These are phyloP conservation scores for Aquatica leii DNA, from an alignment of 2,888 invertebrate genomes.

Conservation along the genomic window DNA sequence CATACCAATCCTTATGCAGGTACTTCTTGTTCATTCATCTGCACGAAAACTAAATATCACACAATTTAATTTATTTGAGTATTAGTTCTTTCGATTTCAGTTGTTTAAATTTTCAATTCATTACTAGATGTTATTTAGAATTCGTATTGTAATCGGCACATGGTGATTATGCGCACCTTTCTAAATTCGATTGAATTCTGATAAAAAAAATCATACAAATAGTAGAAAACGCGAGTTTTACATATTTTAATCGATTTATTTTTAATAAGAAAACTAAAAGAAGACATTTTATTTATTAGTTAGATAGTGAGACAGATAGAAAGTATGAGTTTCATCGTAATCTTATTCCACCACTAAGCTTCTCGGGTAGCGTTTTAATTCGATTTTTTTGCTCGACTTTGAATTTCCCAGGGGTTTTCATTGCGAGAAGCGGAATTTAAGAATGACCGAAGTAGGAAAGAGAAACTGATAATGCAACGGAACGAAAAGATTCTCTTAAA, in stretches of 20 bases:
- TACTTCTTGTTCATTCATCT: conserved; percentile 40
- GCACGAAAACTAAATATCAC: too few species aligned
- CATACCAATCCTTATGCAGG: conserved; percentile 40
- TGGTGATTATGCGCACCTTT: too few species aligned
- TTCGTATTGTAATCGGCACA: too few species aligned
- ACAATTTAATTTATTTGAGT: too few species aligned
- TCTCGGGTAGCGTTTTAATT: conserved; percentile 44
- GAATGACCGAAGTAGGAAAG: conserved; percentile 36
- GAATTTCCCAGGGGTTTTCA: conserved; percentile 45
- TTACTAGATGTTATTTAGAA: too few species aligned
- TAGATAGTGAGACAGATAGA: conserved; percentile 36
- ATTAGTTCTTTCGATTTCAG: too few species aligned
- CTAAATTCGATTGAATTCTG: too few species aligned
- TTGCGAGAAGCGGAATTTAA: conserved; percentile 34
- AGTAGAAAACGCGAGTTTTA: too few species aligned
- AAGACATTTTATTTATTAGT: conserved; percentile 36
- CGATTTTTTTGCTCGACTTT: conserved; percentile 44
- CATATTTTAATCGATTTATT: neutral
- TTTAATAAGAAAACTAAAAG: conserved; percentile 28
- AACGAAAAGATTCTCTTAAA: conserved; percentile 40
- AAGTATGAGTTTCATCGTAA: conserved; percentile 36
- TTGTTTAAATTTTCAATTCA: too few species aligned
- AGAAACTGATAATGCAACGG: conserved; percentile 34
- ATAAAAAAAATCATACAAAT: too few species aligned
- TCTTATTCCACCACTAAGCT: conserved; percentile 39